Evolutionary conservation across 2,888 invertebrate species (phyloP).

Genomic region (Aspidiotus rigidus): DNA sequence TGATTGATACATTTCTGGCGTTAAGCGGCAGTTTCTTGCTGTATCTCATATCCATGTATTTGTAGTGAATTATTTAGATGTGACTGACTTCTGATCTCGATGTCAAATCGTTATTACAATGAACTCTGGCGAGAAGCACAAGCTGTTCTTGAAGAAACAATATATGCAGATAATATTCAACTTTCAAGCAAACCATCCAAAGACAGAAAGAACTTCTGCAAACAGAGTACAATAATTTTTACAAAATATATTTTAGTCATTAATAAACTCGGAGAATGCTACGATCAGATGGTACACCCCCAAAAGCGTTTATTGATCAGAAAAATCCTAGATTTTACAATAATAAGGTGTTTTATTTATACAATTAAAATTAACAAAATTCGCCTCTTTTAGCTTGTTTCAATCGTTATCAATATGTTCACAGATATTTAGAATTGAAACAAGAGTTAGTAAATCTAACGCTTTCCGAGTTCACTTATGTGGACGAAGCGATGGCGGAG

Average conservation of each 20-base stretch:
- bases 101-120: constrained; percentile 68
- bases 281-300: constrained; percentile 86
- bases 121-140: constrained; percentile 58
- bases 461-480: constrained; percentile 75
- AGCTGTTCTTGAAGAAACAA: constrained; percentile 50
- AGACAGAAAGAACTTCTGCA: constrained; percentile 40
- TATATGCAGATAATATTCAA: constrained; percentile 52
- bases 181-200: constrained; percentile 47
- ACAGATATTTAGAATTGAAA: constrained; percentile 67
- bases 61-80: too few relatives aligned
- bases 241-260: constrained; percentile 70
- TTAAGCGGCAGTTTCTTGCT: too few relatives aligned
- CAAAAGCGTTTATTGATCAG: constrained; percentile 77
- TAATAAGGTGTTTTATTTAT: constrained; percentile 52
- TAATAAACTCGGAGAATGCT: constrained; percentile 65
- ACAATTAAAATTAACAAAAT: not conserved
- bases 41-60: too few relatives aligned
- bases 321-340: constrained; percentile 60
- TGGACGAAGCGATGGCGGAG: constrained; percentile 53
- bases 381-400: not conserved
- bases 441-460: constrained; percentile 79
- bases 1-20: too few relatives aligned
- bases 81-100: constrained; percentile 41
- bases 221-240: constrained; percentile 60
- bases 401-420: not conserved